Evolutionary conservation across 2,888 invertebrate genomes (phyloP).

Genomic region (Dichetophora obliterata): DNA sequence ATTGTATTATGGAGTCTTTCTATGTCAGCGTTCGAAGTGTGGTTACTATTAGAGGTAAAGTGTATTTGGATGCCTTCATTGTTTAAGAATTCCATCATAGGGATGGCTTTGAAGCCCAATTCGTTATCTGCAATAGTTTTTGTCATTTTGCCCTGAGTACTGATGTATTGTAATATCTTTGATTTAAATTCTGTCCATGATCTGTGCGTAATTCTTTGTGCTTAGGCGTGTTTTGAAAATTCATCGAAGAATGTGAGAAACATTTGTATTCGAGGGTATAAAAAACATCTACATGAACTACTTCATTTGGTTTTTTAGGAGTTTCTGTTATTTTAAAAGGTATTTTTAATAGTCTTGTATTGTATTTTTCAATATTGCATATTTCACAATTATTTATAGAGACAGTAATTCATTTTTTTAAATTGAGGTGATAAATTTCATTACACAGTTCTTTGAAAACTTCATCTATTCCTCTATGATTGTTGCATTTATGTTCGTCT

Average conservation of each 20-base stretch:
- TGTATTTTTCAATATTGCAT: slow-evolving; percentile 45
- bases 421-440: slow-evolving; percentile 37
- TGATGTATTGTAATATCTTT: slow-evolving; percentile 22
- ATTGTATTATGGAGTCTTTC: slow-evolving; percentile 24
- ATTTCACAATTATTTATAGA: slow-evolving; percentile 49
- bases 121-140: background rate
- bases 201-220: slow-evolving; percentile 18
- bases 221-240: slow-evolving; percentile 28
- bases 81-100: slow-evolving; percentile 10
- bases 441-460: slow-evolving; percentile 23
- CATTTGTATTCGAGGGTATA: slow-evolving; percentile 17
- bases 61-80: slow-evolving; percentile 9
- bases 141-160: slow-evolving; percentile 8
- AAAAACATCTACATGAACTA: slow-evolving; percentile 30
- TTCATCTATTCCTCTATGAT: slow-evolving; percentile 40
- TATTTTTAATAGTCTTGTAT: slow-evolving; percentile 38
- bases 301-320: slow-evolving; percentile 24
- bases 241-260: slow-evolving; percentile 29
- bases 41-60: slow-evolving; percentile 29
- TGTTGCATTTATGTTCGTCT: background rate
- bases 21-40: slow-evolving; percentile 21
- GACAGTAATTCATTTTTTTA: slow-evolving; percentile 43
- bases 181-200: slow-evolving; percentile 30
- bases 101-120: slow-evolving; percentile 5
- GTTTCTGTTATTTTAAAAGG: slow-evolving; percentile 3